These are phyloP conservation scores for Trochalopteron elliotii DNA, from an alignment of 2,113 vertebrate species.

Conservation along the genomic window DNA sequence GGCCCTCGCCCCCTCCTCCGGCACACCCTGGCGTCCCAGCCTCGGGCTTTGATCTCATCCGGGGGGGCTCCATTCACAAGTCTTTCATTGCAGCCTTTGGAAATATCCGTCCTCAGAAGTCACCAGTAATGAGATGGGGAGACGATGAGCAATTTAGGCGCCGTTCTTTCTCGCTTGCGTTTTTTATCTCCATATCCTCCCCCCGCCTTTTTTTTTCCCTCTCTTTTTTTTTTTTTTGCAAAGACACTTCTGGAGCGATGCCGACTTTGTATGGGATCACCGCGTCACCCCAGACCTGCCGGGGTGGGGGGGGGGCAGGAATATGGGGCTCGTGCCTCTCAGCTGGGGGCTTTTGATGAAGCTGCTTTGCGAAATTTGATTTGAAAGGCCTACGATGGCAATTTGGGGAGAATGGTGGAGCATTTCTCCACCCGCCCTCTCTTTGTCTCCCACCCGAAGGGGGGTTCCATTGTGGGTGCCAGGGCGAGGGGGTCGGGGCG, in stretches of 20 bases:
- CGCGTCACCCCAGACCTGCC: slow-evolving; percentile 46
- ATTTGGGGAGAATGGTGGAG: slow-evolving; percentile 53
- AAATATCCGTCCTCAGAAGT: slow-evolving; percentile 80
- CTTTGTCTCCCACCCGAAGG: slow-evolving; percentile 69
- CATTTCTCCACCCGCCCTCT: slow-evolving; percentile 51
- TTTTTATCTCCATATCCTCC: slow-evolving; percentile 12
- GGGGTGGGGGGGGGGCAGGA: background rate
- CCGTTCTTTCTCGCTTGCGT: slow-evolving; percentile 16
- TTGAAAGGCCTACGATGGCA: slow-evolving; percentile 74
- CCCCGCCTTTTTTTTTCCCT: rapidly evolving
- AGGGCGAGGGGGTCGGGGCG: slow-evolving; percentile 27
- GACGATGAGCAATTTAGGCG: slow-evolving; percentile 76
- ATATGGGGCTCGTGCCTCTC: slow-evolving; percentile 64
- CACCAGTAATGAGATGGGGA: slow-evolving; percentile 85
- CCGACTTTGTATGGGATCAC: slow-evolving; percentile 65
- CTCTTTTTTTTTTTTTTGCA: background rate
- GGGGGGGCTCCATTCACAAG: slow-evolving; percentile 78
- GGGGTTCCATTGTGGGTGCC: slow-evolving; percentile 46
- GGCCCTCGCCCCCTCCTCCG: slow-evolving; percentile 63
- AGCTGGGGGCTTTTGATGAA: slow-evolving; percentile 81
- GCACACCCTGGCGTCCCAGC: slow-evolving; percentile 58
- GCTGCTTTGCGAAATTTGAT: slow-evolving; percentile 75
- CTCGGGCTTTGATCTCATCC: slow-evolving; percentile 82
- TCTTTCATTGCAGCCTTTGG: slow-evolving; percentile 76
- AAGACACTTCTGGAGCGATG: slow-evolving; percentile 50